A percentile compares a stretch with the other conserved stretches of the same genome.
phyloP scores from a whole-genome alignment of 37 sponge, comb jelly and placozoan species.

The Ianthella basta region DNA sequence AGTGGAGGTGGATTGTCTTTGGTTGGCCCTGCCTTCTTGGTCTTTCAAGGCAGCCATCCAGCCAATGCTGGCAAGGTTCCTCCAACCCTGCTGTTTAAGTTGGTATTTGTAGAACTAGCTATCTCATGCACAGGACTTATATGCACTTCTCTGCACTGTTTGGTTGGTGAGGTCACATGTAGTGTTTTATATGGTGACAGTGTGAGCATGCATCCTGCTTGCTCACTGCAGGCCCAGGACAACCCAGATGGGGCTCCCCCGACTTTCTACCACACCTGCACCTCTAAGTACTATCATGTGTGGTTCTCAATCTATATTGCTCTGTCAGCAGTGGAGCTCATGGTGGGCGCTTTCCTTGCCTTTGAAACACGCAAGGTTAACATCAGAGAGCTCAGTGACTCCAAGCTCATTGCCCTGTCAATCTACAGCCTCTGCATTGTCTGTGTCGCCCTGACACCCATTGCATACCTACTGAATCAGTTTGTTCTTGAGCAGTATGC shows the following conservation, averaged over 20 bases:
- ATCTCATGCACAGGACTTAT: too few relatives aligned
- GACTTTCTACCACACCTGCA: not conserved
- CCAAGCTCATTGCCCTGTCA: constrained; percentile 23
- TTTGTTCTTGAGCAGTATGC: constrained; percentile 22
- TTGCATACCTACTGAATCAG: constrained; percentile 9
- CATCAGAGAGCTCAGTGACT: constrained; percentile 30
- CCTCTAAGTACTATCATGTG: not conserved
- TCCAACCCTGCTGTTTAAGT: too few relatives aligned
- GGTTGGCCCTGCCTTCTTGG: too few relatives aligned
- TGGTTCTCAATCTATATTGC: constrained; percentile 15
- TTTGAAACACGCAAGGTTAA: constrained; percentile 44
- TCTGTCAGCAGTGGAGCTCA: not conserved
- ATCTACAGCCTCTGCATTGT: constrained; percentile 22
- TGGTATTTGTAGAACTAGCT: too few relatives aligned
- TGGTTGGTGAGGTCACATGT: not conserved
- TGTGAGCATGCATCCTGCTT: not conserved
- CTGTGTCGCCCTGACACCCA: constrained; percentile 14
- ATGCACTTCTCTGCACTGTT: too few relatives aligned
- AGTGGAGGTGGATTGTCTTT: too few relatives aligned
- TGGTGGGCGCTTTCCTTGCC: constrained; percentile 29
- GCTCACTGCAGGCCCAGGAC: not conserved
- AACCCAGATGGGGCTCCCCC: constrained; percentile 10
- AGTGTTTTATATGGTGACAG: not conserved
- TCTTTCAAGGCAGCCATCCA: too few relatives aligned
- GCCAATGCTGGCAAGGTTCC: too few relatives aligned